Base-by-base conservation (phyloP, 2,888 invertebrate genomes). In the Epirrhoe alternata region DNA sequence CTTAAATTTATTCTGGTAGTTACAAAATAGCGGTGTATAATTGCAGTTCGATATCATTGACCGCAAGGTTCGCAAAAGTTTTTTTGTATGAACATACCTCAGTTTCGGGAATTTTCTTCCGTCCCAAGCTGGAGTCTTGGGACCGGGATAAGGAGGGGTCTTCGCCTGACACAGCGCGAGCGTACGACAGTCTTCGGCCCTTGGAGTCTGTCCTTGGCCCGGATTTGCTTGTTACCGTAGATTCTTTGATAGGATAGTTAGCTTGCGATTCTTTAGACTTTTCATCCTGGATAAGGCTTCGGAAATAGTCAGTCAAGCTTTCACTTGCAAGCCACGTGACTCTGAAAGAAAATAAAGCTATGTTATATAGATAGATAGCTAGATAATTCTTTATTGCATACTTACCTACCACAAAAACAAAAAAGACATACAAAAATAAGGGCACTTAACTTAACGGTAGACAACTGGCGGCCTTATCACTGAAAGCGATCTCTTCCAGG, bases 251-350 rank as follows among this genome's bases (percentile, higher is more conserved):
- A 0, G 89, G 87, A 31, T 86, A 82, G 42, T 82, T 81, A 1
- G 74, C 76, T 24, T 86, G 82, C 30, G 85, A 75, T 45, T 91
- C 87, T 24, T 74, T 78, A 12, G 69, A 78, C 24, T 86, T 86
- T 62, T 92, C 92, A 16, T 90, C 89, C 75, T 88, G 90, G 6
- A 85, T 88, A 24, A 88, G 76, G 0, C 90, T 84, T 6, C 87
- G 82, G 33, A 92, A 83, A 77, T 91, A 92, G 64, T 92, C 88
- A 0, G 89, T 87, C 6, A 91, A 68, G 0, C 89, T 87, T 70
- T 93, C 92, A 63, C 89, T 93, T 0, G 89, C 92, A 16, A 92
- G 74, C 92, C 92, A 93, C 0, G 92, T 88, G 0, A 91, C 90
- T 74, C 92, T 93, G 82, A 17, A 86, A 84, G 2, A 35, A 42